A percentile compares a stretch with the other conserved stretches of the same genome.
These are phyloP conservation scores for Pollachius pollachius DNA, from an alignment of 2,113 vertebrate species.

Conservation along the genomic window DNA sequence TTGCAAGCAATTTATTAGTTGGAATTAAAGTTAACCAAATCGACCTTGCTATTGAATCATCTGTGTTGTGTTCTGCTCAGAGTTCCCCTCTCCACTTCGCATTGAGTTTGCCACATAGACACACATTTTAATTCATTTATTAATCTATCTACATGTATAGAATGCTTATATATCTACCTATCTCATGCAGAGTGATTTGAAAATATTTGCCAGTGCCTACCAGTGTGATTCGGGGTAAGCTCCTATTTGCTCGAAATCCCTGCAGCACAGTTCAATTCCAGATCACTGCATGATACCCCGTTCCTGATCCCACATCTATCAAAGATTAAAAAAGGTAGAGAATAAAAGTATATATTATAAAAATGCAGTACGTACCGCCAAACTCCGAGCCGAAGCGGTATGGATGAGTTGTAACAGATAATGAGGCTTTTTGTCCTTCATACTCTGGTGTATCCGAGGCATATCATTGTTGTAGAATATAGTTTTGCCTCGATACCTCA, in stretches of 20 bases:
- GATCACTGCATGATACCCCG: constrained; percentile 43
- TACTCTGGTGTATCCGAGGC: too few species aligned
- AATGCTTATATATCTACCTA: neutral
- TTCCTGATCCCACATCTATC: constrained; percentile 50
- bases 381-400: constrained; percentile 1
- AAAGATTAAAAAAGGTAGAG: constrained; percentile 36
- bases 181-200: neutral
- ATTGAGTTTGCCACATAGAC: too few species aligned
- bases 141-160: neutral
- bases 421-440: too few species aligned
- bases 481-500: too few species aligned
- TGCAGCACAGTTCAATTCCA: constrained; percentile 63
- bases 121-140: neutral
- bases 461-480: too few species aligned
- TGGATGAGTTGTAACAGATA: neutral
- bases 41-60: too few species aligned
- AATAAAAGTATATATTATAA: constrained; percentile 8
- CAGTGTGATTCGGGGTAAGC: too few species aligned
- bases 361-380: constrained; percentile 24
- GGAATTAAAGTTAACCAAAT: too few species aligned
- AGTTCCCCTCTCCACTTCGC: too few species aligned
- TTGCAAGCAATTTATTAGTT: too few species aligned
- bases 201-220: too few species aligned
- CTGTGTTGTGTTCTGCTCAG: too few species aligned
- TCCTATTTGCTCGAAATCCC: constrained; percentile 44